Conservation (phyloP, 2,797 vertebrate species). For the Holocentrus rufus region DNA sequence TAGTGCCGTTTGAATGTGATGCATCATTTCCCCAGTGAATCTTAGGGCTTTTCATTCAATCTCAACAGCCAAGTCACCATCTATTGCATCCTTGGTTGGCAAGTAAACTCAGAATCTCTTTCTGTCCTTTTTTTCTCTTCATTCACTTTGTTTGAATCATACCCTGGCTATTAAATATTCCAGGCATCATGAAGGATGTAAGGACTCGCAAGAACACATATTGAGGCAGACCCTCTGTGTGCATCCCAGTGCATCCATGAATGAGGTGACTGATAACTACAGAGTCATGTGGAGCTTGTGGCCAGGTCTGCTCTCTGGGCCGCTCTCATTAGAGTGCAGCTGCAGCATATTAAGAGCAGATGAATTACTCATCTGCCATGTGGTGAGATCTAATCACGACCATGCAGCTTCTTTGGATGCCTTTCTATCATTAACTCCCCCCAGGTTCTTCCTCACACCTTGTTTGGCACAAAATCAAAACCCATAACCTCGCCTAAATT, state of each 20-base stretch:
- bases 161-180: too few species aligned
- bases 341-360: constrained; percentile 81
- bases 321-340: constrained; percentile 79
- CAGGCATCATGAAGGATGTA: background rate
- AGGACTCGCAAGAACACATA: constrained; percentile 8
- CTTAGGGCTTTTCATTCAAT: too few species aligned
- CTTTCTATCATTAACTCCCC: constrained; percentile 66
- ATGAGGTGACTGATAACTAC: constrained; percentile 50
- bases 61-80: too few species aligned
- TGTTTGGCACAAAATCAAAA: constrained; percentile 66
- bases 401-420: constrained; percentile 66
- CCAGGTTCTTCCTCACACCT: constrained; percentile 58
- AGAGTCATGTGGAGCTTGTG: constrained; percentile 48
- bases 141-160: too few species aligned
- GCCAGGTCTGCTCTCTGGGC: constrained; percentile 45
- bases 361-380: constrained; percentile 79
- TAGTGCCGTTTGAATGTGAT: too few species aligned
- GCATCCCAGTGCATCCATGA: background rate
- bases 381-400: constrained; percentile 79
- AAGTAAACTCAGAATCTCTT: too few species aligned
- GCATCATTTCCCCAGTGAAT: too few species aligned
- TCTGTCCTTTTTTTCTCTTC: too few species aligned
- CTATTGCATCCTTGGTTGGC: too few species aligned
- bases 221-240: background rate
- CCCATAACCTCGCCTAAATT: constrained; percentile 49